These are phyloP conservation scores for Oophaga pumilio DNA, from an alignment of 2,113 vertebrate species.

Conservation along the genomic window DNA sequence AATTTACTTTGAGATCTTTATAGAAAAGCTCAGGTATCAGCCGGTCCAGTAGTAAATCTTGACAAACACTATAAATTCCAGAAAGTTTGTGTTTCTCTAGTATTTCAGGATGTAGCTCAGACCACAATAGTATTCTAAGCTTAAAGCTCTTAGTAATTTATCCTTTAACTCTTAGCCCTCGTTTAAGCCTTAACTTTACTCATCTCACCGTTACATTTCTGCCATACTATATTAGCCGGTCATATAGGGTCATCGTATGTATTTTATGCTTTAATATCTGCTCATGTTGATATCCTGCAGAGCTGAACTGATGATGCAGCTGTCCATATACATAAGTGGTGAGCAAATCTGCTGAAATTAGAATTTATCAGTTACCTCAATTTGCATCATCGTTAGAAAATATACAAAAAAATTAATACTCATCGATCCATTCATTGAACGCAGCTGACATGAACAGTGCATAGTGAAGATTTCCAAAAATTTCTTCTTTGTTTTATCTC, in stretches of 20 bases:
- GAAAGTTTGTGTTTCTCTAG: constrained; percentile 45
- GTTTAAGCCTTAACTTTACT: not conserved
- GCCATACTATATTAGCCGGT: not conserved
- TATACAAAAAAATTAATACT: no score
- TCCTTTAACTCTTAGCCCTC: constrained; percentile 34
- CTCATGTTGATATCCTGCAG: no score
- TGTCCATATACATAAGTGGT: no score
- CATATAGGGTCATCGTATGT: not conserved
- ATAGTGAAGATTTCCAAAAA: no score
- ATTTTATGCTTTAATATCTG: not conserved
- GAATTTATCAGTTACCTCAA: no score
- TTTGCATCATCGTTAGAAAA: no score
- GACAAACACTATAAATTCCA: constrained; percentile 51
- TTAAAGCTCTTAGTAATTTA: constrained; percentile 46
- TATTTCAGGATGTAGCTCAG: constrained; percentile 45
- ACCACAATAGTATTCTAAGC: constrained; percentile 47
- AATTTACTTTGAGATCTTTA: constrained; percentile 53
- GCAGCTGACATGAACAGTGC: no score
- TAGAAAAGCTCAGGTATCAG: constrained; percentile 45
- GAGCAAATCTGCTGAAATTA: no score
- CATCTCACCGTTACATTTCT: not conserved
- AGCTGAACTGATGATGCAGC: no score
- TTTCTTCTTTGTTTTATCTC: no score
- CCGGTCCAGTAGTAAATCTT: constrained; percentile 44
- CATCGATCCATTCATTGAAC: no score